A percentile compares a stretch with the other conserved stretches of the same genome.
phyloP scores from a whole-genome alignment of 2,888 invertebrate genomes.

The Pyrgus malvae region DNA sequence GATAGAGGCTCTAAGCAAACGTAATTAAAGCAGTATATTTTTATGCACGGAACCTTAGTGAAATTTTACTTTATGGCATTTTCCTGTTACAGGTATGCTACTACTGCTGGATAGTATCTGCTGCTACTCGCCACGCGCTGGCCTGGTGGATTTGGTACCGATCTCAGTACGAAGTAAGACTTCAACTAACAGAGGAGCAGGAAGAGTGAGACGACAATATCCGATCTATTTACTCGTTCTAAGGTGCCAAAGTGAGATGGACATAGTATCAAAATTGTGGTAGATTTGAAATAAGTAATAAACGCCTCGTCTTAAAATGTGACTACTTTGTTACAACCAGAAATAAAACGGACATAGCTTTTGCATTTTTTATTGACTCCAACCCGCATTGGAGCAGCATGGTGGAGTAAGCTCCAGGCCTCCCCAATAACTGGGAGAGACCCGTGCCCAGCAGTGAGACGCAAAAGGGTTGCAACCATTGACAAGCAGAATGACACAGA shows the following conservation, averaged over 20 bases:
- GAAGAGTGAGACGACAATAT: constrained; percentile 30
- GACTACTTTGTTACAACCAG: too few species aligned
- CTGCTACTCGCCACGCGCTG: constrained; percentile 69
- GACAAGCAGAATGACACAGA: too few species aligned
- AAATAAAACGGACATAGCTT: too few species aligned
- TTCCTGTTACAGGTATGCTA: constrained; percentile 61
- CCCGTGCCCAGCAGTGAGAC: too few species aligned
- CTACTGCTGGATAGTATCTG: constrained; percentile 76
- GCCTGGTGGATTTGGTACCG: constrained; percentile 78
- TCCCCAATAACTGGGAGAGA: too few species aligned
- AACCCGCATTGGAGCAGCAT: too few species aligned
- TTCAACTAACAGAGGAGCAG: constrained; percentile 52
- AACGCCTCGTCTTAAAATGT: constrained; percentile 19
- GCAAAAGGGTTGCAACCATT: too few species aligned
- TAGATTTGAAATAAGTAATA: constrained; percentile 16
- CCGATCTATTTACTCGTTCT: not conserved
- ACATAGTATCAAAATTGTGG: not conserved
- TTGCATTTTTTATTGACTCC: too few species aligned
- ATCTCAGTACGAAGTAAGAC: constrained; percentile 69
- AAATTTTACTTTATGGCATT: not conserved
- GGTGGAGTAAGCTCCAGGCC: too few species aligned
- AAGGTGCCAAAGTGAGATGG: constrained; percentile 10
- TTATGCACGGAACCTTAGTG: too few species aligned
- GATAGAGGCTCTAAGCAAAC: too few species aligned
- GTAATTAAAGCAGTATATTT: too few species aligned